phyloP scores from a whole-genome alignment of 1,140 invertebrate species.

The Euwallacea fornicatus region DNA sequence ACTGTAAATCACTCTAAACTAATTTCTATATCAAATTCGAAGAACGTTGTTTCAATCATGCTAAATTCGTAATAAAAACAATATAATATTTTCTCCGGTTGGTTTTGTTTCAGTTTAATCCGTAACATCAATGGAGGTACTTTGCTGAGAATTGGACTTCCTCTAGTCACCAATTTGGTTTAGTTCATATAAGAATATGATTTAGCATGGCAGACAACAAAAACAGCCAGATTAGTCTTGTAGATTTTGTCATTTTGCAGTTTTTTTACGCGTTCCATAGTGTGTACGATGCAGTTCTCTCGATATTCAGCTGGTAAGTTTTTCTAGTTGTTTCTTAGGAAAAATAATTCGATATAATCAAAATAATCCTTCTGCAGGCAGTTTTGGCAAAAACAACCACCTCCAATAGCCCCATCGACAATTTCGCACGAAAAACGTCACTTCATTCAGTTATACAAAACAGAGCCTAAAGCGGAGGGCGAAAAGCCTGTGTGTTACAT shows the following conservation, averaged over 20 bases:
- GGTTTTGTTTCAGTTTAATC: too few relatives aligned
- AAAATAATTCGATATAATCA: not conserved
- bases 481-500: constrained; percentile 25
- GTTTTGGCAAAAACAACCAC: constrained; percentile 1
- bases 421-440: constrained; percentile 19
- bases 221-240: constrained; percentile 25
- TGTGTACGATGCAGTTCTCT: constrained; percentile 17
- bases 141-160: too few relatives aligned
- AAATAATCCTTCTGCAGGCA: not conserved
- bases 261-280: constrained; percentile 21
- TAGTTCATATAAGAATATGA: not conserved
- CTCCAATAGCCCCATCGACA: not conserved
- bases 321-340: not conserved
- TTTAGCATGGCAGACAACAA: constrained; percentile 9
- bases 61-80: too few relatives aligned
- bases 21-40: too few relatives aligned
- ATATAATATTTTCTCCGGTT: too few relatives aligned
- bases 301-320: constrained; percentile 29
- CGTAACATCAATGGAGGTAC: too few relatives aligned
- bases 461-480: constrained; percentile 3
- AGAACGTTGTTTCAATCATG: too few relatives aligned
- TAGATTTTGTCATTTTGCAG: constrained; percentile 26
- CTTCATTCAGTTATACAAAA: constrained; percentile 24
- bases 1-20: too few relatives aligned
- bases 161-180: too few relatives aligned